Conservation (phyloP, 1,140 invertebrate genomes). For the Sycophaga agraensis region DNA sequence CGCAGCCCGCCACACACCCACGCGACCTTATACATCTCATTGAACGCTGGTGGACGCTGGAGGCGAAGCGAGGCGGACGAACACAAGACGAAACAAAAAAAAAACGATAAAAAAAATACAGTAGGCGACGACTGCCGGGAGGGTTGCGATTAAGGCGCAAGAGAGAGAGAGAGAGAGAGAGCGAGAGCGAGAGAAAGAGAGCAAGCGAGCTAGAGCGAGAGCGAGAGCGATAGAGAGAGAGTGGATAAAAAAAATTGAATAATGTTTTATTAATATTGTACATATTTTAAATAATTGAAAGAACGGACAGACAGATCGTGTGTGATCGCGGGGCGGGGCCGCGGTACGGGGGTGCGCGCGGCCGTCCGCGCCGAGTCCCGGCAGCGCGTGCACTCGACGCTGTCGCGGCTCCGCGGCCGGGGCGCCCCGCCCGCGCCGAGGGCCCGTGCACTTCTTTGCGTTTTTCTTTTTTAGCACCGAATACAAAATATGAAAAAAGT, state of each 20-base stretch:
- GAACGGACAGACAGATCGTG: constrained; percentile 44
- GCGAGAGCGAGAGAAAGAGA: no score
- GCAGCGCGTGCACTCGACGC: background rate
- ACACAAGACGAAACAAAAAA: background rate
- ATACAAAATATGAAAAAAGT: no score
- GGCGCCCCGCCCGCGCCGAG: constrained; percentile 13
- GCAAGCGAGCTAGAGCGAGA: constrained; percentile 27
- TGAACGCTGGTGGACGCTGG: background rate
- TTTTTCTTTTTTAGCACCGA: constrained; percentile 42
- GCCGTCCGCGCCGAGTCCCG: constrained; percentile 8
- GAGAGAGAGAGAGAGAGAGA: no score
- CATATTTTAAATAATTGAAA: constrained; percentile 56
- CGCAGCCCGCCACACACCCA: constrained; percentile 38
- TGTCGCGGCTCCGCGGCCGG: constrained; percentile 24
- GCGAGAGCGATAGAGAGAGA: constrained; percentile 9
- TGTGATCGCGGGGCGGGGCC: constrained; percentile 44
- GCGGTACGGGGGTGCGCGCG: constrained; percentile 29
- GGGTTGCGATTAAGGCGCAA: no score
- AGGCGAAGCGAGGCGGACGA: no score
- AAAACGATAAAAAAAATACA: constrained; percentile 1
- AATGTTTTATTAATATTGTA: constrained; percentile 57
- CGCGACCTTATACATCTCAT: background rate
- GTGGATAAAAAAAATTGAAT: constrained; percentile 37
- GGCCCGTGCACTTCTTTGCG: constrained; percentile 38
- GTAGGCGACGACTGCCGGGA: no score